These are phyloP conservation scores for Megamerina dolium DNA, from an alignment of 2,888 invertebrate species.

Conservation along the genomic window DNA sequence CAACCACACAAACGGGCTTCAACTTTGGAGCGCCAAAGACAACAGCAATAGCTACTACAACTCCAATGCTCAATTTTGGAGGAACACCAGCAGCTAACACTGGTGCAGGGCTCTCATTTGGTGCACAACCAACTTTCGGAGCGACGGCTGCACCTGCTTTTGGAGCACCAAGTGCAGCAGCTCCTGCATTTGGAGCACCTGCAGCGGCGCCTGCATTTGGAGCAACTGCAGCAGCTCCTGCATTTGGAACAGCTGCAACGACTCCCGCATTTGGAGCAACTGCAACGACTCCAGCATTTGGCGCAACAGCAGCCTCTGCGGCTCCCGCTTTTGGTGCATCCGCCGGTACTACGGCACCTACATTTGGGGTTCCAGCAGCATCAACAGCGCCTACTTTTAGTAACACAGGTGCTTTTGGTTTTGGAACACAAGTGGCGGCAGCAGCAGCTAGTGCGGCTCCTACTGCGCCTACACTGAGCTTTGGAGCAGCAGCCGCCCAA, in stretches of 20 bases:
- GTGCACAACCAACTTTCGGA: slow-evolving; percentile 27
- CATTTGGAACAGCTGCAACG: slow-evolving; percentile 21
- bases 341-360: slow-evolving; percentile 20
- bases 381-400: slow-evolving; percentile 23
- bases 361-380: slow-evolving; percentile 25
- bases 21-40: slow-evolving; percentile 28
- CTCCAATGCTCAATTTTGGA: slow-evolving; percentile 6
- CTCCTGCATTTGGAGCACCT: slow-evolving; percentile 13
- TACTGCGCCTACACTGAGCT: slow-evolving; percentile 25
- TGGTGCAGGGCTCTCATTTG: slow-evolving; percentile 25
- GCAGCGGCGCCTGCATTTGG: slow-evolving; percentile 25
- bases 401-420: slow-evolving; percentile 12
- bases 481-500: slow-evolving; percentile 24
- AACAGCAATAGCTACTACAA: slow-evolving; percentile 13
- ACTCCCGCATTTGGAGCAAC: slow-evolving; percentile 24
- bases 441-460: slow-evolving; percentile 15
- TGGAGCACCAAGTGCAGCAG: slow-evolving; percentile 12
- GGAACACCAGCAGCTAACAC: slow-evolving; percentile 14
- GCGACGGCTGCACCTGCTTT: slow-evolving; percentile 17
- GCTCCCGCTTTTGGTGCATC: slow-evolving; percentile 15
- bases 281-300: slow-evolving; percentile 17
- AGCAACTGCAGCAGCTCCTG: slow-evolving; percentile 15
- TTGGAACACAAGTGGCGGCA: slow-evolving; percentile 9
- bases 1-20: slow-evolving; percentile 19
- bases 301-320: slow-evolving; percentile 11